These are phyloP conservation scores for Dicranocentrus wangi DNA, from an alignment of 2,888 invertebrate genomes.

Conservation along the genomic window DNA sequence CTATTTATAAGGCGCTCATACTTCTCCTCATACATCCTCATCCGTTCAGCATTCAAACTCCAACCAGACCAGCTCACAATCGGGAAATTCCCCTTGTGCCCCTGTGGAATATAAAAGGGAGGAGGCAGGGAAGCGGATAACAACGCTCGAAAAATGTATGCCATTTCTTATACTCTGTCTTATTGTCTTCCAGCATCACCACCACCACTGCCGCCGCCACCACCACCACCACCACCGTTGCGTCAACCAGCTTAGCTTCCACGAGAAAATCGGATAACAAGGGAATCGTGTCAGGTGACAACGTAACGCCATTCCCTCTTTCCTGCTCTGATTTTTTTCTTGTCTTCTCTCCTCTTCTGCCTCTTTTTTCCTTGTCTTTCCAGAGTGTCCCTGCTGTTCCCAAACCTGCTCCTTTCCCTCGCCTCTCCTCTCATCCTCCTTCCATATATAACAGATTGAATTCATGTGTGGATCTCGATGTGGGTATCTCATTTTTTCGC, in stretches of 20 bases:
- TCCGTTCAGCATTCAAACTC: neutral
- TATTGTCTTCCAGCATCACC: neutral
- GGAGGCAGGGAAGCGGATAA: neutral
- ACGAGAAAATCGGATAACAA: constrained; percentile 52
- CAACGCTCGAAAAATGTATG: too few species aligned
- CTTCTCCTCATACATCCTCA: constrained; percentile 6
- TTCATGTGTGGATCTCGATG: too few species aligned
- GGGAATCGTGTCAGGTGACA: constrained; percentile 61
- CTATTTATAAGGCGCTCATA: constrained; percentile 60
- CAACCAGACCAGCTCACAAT: constrained; percentile 15
- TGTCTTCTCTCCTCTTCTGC: neutral
- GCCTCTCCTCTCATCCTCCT: too few species aligned
- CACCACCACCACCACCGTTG: too few species aligned
- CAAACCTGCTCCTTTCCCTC: too few species aligned
- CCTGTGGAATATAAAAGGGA: constrained; percentile 54
- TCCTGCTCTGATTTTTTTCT: neutral
- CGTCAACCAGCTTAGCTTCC: too few species aligned
- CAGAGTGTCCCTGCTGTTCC: too few species aligned
- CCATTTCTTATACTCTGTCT: neutral
- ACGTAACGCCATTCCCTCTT: constrained; percentile 12
- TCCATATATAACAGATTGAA: too few species aligned
- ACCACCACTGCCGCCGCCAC: too few species aligned
- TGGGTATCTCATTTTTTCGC: too few species aligned
- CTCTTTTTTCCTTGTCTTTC: too few species aligned
- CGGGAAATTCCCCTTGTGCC: constrained; percentile 51